Evolutionary conservation across 2,113 vertebrate species (phyloP).

Genomic region (Psophia crepitans): DNA sequence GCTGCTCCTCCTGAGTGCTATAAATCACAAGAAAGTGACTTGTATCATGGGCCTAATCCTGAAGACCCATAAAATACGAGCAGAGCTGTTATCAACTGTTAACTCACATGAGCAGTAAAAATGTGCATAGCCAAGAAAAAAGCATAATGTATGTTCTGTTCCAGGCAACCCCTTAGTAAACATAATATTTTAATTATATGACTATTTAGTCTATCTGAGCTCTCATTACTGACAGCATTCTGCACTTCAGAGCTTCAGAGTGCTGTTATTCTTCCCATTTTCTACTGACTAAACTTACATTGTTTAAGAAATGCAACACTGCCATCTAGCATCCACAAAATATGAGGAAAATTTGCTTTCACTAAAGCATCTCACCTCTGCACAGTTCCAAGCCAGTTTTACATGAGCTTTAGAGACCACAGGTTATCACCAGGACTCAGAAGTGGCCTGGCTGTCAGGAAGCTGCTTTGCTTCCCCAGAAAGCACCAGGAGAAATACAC

Average conservation of each 20-base stretch:
- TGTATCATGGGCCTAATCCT: not conserved
- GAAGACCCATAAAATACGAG: not conserved
- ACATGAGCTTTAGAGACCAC: not conserved
- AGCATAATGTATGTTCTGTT: not conserved
- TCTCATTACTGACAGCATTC: not conserved
- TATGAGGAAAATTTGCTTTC: not conserved
- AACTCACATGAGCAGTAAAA: not conserved
- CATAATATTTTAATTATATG: slow-evolving; percentile 3
- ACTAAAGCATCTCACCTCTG: not conserved
- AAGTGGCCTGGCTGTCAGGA: not conserved
- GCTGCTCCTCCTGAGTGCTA: not conserved
- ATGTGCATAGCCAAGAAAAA: not conserved
- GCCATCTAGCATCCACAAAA: slow-evolving; percentile 52
- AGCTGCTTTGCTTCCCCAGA: not conserved
- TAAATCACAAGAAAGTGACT: not conserved
- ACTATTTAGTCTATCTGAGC: not conserved
- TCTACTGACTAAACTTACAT: not conserved
- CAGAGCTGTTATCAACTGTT: not conserved
- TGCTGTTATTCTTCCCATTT: not conserved
- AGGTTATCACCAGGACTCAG: not conserved
- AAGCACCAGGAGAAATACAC: not conserved
- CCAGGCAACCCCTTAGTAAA: not conserved
- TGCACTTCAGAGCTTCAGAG: not conserved
- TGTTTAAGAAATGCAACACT: slow-evolving; percentile 37
- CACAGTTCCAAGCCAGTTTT: not conserved